A percentile compares a stretch with the other conserved stretches of the same genome.
Conservation (phyloP, 2,888 invertebrate species). For the Xanthostigma xanthostigma region DNA sequence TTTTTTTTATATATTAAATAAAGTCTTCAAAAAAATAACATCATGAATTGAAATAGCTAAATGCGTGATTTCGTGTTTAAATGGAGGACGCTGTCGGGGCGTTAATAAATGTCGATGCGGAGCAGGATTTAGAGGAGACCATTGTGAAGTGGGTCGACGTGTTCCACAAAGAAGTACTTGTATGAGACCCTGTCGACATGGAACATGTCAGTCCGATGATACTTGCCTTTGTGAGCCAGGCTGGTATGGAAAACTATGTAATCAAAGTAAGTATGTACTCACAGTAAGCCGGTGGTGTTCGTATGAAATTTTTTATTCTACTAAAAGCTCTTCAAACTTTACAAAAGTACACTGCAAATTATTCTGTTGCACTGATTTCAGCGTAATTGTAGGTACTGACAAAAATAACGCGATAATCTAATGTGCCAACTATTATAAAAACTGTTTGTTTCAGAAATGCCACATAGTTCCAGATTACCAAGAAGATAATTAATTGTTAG, state of each 20-base stretch:
- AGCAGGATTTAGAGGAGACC: constrained; percentile 69
- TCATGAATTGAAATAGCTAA: constrained; percentile 18
- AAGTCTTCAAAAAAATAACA: not conserved
- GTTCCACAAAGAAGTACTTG: constrained; percentile 53
- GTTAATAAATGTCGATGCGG: constrained; percentile 83
- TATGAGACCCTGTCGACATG: constrained; percentile 61
- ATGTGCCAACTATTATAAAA: too few species aligned
- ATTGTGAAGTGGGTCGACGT: constrained; percentile 77
- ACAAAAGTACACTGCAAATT: too few species aligned
- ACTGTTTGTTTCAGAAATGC: not conserved
- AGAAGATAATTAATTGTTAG: not conserved
- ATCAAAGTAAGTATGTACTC: constrained; percentile 42
- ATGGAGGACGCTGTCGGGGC: constrained; percentile 80
- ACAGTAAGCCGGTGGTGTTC: too few species aligned
- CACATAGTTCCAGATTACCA: not conserved
- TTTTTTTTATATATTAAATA: constrained; percentile 2
- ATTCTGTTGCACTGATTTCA: too few species aligned
- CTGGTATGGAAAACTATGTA: constrained; percentile 69
- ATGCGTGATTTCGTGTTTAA: constrained; percentile 68
- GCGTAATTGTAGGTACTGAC: too few species aligned
- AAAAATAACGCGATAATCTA: too few species aligned
- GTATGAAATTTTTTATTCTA: too few species aligned
- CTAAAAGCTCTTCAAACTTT: too few species aligned
- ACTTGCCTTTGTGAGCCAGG: constrained; percentile 68
- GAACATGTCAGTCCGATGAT: constrained; percentile 53